Conservation (phyloP, 2,113 vertebrate species). For the Mesocricetus auratus region DNA sequence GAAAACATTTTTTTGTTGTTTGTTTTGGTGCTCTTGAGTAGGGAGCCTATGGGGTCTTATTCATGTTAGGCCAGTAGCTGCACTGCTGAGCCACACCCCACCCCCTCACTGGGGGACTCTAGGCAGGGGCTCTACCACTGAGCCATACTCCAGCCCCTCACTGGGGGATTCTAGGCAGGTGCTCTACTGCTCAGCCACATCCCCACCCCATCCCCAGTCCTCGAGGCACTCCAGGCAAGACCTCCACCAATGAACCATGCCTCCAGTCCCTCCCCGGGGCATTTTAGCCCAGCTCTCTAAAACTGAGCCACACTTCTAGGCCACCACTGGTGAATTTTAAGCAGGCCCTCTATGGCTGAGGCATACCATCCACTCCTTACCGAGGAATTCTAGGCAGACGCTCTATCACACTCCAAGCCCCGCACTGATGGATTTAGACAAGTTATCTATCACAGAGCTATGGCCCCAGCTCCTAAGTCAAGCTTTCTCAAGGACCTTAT, state of each 20-base stretch:
- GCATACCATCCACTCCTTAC: no score
- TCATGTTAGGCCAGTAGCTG: not conserved
- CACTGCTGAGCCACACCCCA: accelerated
- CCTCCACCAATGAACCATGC: not conserved
- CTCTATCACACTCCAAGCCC: not conserved
- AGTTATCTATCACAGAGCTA: not conserved
- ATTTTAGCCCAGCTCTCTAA: not conserved
- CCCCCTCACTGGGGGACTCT: not conserved
- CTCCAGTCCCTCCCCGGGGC: not conserved
- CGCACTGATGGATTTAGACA: not conserved
- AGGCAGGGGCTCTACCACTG: not conserved
- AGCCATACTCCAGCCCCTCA: not conserved
- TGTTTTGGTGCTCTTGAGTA: not conserved
- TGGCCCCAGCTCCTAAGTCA: not conserved
- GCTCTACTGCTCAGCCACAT: not conserved
- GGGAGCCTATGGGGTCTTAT: not conserved
- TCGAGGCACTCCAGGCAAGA: not conserved
- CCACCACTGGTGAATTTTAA: not conserved
- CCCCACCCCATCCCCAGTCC: not conserved
- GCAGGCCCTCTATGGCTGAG: not conserved
- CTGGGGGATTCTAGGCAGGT: not conserved
- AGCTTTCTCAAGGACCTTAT: not conserved
- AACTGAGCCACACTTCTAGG: not conserved
- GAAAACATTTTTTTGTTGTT: not conserved
- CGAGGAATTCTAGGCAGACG: not conserved